A percentile compares a stretch with the other conserved stretches of the same genome.
phyloP scores from a whole-genome alignment of 1,140 invertebrate genomes.

The Pseudomyrmex gracilis region DNA sequence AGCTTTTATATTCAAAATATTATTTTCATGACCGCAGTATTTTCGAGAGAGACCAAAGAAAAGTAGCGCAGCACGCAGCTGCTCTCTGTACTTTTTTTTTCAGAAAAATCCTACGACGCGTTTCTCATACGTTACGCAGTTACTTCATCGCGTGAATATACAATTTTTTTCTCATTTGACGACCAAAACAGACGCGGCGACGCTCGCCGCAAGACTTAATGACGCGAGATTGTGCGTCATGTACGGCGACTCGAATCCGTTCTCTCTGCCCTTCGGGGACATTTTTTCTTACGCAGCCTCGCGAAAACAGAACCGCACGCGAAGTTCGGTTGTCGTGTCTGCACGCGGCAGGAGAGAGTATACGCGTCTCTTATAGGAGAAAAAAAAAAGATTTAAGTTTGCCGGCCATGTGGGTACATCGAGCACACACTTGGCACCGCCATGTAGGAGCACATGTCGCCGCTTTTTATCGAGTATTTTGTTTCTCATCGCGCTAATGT shows the following conservation, averaged over 20 bases:
- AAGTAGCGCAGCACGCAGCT: background rate
- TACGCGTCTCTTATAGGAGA: constrained; percentile 33
- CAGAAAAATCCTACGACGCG: background rate
- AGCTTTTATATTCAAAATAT: background rate
- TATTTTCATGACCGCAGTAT: background rate
- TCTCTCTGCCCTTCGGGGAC: background rate
- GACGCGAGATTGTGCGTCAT: constrained; percentile 30
- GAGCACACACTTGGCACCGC: constrained; percentile 66
- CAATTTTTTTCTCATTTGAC: constrained; percentile 25
- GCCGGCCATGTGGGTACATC: constrained; percentile 75
- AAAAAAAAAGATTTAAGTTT: constrained; percentile 56
- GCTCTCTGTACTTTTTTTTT: background rate
- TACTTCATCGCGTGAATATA: constrained; percentile 1
- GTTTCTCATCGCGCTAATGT: constrained; percentile 61
- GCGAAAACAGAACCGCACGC: constrained; percentile 70
- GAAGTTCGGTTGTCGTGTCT: constrained; percentile 63
- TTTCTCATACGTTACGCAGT: background rate
- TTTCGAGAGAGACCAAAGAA: background rate
- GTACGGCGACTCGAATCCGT: constrained; percentile 17
- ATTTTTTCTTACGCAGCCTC: constrained; percentile 57
- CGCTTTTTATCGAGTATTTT: constrained; percentile 67
- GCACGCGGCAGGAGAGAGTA: constrained; percentile 71
- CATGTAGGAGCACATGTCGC: constrained; percentile 70
- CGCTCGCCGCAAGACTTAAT: background rate
- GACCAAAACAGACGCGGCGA: constrained; percentile 6